Base-by-base conservation (phyloP, 2,888 invertebrate genomes). In the Tipula confusa region DNA sequence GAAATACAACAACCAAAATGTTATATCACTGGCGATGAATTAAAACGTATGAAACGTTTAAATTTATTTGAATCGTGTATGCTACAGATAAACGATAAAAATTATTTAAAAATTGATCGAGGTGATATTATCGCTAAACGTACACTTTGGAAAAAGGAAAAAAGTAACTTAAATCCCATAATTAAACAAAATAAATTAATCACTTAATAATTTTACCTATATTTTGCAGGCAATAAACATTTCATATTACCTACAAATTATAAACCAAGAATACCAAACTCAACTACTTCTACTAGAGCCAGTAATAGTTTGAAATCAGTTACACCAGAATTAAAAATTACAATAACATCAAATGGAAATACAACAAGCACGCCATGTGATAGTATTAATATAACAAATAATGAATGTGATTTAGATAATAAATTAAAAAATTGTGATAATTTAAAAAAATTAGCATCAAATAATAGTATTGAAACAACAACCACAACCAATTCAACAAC, bases 61-160 rank as follows among this genome's bases (percentile, higher is more conserved):
- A 97, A 96, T 87, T 94, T 96, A 84, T 96, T 96, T 87, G 95
- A 96, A 88, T 94, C 96, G 79, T 95, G 95, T 88, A 96, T 95
- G 86, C 91, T 97, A 86, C 97, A 98, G 91, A 94, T 98, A 80
- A 96, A 96, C 84, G 97, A 98, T 89, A 92, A 96, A 85, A 95
- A 95, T 89, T 95, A 95, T 89, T 93, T 98, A 87, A 93, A 93
- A 84, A 92, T 97, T 86, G 93, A 93, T 84, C 92, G 94, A 9
- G 92, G 92, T 86, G 97, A 98, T 90, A 91, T 92, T 38, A 92
- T 96, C 84, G 88, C 95, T 84, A 94, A 93, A 85, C 94, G 94
- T 87, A 93, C 94, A 85, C 94, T 94, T 85, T 97, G 97, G 97
- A 92, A 92, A 84, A 91, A 91, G 86, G 93, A 93, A 86, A 92